Base-by-base conservation (phyloP, 2,888 invertebrate species). In the Ormyrus rosae region DNA sequence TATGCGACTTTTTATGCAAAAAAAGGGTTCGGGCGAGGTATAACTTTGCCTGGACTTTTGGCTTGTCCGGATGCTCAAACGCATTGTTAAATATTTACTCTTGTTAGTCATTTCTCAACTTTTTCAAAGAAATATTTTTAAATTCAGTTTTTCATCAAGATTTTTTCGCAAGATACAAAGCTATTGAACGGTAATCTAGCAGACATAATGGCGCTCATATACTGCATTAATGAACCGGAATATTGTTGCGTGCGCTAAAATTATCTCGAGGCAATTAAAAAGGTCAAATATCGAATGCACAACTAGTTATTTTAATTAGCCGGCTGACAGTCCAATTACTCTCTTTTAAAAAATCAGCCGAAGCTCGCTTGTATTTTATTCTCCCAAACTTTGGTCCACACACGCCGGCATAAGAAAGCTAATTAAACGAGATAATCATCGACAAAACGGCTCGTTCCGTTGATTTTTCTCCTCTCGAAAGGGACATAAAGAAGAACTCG, bases 1-100 rank as follows among this genome's bases (percentile, higher is more conserved):
- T 80, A 84, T 68, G 69, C 63, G 83, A 80, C 85, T 84, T 84
- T 81, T 78, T 82, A 78, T 81, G 75, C 19, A 78, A 76, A 34
- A 78, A 50, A 67, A n/a, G 5, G 34, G 34, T 34, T 34, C 34
- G 0, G 34, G 4, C 19, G 34, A 2, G 34, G 34, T 34, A 34
- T 34, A 4, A 4, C 34, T 34, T 34, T 34, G 34, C 34, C 34
- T 34, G 34, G 34, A 34, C 34, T 34, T 34, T 34, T 34, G 3
- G 34, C 34, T 4, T 34, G 34, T 3, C 34, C 4, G 34, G 2
- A 34, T 34, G 34, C 34, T 34, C 34, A 34, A 34, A 34, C 34
- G 34, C 34, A 34, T 34, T 34, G 34, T 34, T 34, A 34, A 34
- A 34, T 34, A 34, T 34, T 34, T 34, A 34, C 34, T 34, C 34